These are phyloP conservation scores for Papilio polyxenes DNA, from an alignment of 1,140 invertebrate genomes.

Conservation along the genomic window DNA sequence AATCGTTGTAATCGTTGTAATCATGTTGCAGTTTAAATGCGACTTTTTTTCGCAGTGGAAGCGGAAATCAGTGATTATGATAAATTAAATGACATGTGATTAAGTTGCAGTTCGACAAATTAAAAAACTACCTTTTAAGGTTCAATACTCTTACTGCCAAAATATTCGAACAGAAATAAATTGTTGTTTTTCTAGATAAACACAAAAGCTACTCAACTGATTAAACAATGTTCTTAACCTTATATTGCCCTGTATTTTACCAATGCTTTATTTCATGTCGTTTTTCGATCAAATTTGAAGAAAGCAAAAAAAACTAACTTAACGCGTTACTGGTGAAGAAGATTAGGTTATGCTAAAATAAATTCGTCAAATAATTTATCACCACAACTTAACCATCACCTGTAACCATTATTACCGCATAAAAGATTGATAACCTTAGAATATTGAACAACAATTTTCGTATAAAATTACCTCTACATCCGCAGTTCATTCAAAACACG, in stretches of 20 bases:
- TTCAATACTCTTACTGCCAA: background rate
- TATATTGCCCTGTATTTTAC: background rate
- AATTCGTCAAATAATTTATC: no score
- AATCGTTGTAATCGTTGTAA: background rate
- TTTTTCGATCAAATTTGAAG: no score
- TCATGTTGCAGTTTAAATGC: background rate
- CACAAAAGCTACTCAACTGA: background rate
- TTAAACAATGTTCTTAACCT: background rate
- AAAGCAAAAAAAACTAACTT: no score
- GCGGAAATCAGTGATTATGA: constrained; percentile 10
- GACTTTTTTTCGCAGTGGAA: background rate
- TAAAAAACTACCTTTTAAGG: background rate
- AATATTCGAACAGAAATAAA: background rate
- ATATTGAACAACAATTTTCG: background rate
- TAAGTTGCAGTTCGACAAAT: background rate
- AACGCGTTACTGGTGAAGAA: no score
- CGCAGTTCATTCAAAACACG: constrained; percentile 3
- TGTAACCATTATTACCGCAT: background rate
- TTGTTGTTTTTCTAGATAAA: background rate
- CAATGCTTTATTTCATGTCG: no score
- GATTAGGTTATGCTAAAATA: no score
- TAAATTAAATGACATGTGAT: background rate
- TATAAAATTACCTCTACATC: background rate
- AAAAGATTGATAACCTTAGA: background rate
- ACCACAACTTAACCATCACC: no score